Percentiles rank a stretch among this genome's conserved stretches.
These are phyloP conservation scores for Cavia aperea DNA, from an alignment of 2,113 vertebrate species.

Conservation along the genomic window DNA sequence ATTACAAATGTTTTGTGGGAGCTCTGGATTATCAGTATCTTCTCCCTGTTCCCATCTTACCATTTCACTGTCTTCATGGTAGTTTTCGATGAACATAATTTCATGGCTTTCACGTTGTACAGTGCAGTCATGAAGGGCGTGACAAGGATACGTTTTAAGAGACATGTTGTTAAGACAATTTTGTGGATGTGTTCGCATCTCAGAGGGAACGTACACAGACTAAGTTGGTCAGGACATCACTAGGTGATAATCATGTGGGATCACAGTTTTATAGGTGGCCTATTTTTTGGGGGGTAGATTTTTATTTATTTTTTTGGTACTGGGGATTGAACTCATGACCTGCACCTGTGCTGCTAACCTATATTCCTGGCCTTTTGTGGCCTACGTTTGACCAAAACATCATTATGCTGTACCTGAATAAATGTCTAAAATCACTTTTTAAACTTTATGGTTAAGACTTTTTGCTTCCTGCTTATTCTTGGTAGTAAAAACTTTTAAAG, in stretches of 20 bases:
- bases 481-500: slow-evolving; percentile 24
- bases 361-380: too few relatives aligned
- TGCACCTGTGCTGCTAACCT: too few relatives aligned
- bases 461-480: neutral
- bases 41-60: neutral
- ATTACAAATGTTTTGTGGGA: neutral
- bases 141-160: neutral
- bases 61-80: neutral
- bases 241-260: neutral
- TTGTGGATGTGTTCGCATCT: neutral
- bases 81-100: neutral
- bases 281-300: too few relatives aligned
- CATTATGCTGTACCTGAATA: neutral
- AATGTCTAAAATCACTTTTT: neutral
- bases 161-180: neutral
- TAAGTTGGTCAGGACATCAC: neutral
- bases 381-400: neutral
- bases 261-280: neutral
- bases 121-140: neutral
- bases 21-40: neutral
- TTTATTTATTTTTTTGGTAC: too few relatives aligned
- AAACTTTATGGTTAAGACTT: neutral
- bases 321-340: too few relatives aligned
- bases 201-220: neutral
- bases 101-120: neutral